These are phyloP conservation scores for Phyllostomus hastatus DNA, from an alignment of 2,113 vertebrate species.

Conservation along the genomic window DNA sequence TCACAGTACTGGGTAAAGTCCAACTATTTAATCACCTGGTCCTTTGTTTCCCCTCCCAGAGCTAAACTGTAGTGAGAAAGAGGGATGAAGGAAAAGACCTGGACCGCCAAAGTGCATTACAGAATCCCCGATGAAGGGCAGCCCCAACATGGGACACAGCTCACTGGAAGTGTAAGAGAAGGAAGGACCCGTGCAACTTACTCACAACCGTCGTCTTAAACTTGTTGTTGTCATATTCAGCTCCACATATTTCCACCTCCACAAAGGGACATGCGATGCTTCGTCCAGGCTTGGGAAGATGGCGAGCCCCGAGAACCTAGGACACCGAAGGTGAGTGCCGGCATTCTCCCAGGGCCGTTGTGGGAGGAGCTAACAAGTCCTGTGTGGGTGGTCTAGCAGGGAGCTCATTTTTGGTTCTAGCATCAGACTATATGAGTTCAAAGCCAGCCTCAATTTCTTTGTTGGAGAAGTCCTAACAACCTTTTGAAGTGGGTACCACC, in stretches of 20 bases:
- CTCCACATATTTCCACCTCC: slow-evolving; percentile 94
- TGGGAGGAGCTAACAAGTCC: neutral
- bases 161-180: accelerated
- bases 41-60: neutral
- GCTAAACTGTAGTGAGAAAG: accelerated
- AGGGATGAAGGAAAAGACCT: neutral
- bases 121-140: accelerated
- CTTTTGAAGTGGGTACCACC: too few species aligned
- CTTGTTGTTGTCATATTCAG: slow-evolving; percentile 90
- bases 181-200: slow-evolving; percentile 75
- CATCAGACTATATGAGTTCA: neutral
- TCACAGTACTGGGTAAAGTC: neutral
- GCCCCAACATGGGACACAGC: accelerated
- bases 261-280: slow-evolving; percentile 96
- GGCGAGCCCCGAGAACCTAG: slow-evolving; percentile 94
- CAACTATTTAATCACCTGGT: accelerated
- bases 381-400: accelerated
- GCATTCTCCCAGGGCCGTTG: neutral
- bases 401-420: neutral
- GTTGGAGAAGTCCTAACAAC: neutral
- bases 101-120: accelerated
- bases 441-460: neutral
- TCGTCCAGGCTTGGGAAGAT: slow-evolving; percentile 92
- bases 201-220: slow-evolving; percentile 93
- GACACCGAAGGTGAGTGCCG: neutral